phyloP scores from a whole-genome alignment of 2,113 vertebrate species.

The Boleophthalmus pectinirostris region DNA sequence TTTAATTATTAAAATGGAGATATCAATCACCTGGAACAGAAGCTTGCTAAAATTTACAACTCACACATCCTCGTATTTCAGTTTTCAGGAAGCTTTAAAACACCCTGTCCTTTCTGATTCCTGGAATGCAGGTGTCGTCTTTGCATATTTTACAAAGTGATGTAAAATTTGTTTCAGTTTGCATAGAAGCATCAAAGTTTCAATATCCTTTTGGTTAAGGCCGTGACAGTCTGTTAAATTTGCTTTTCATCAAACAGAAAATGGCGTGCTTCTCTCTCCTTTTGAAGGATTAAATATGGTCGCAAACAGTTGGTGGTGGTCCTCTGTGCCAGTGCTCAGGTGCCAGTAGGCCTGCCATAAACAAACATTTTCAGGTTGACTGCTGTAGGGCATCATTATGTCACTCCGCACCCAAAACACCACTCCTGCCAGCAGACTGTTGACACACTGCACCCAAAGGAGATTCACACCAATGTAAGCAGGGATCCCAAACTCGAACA shows the following conservation, averaged over 20 bases:
- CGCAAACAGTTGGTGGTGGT: background rate
- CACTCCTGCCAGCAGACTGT: conserved; percentile 63
- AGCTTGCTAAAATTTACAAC: background rate
- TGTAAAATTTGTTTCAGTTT: background rate
- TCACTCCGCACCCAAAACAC: conserved; percentile 63
- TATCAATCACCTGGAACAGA: background rate
- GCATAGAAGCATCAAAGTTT: background rate
- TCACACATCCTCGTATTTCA: background rate
- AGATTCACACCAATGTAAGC: conserved; percentile 70
- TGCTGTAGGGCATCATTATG: conserved; percentile 26
- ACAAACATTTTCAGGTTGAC: conserved; percentile 60
- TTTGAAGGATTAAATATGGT: conserved; percentile 25
- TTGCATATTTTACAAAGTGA: background rate
- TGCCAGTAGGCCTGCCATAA: conserved; percentile 66
- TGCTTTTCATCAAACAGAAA: conserved; percentile 5
- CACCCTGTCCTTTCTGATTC: background rate
- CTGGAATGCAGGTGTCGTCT: background rate
- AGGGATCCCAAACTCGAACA: conserved; percentile 54
- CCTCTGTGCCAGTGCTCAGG: conserved; percentile 49
- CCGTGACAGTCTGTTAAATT: background rate
- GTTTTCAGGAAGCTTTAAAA: background rate
- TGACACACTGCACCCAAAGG: conserved; percentile 72
- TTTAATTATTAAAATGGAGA: background rate
- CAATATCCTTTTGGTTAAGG: background rate
- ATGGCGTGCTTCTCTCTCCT: background rate